phyloP scores from a whole-genome alignment of 2,888 invertebrate species.

The Blomia tropicalis region DNA sequence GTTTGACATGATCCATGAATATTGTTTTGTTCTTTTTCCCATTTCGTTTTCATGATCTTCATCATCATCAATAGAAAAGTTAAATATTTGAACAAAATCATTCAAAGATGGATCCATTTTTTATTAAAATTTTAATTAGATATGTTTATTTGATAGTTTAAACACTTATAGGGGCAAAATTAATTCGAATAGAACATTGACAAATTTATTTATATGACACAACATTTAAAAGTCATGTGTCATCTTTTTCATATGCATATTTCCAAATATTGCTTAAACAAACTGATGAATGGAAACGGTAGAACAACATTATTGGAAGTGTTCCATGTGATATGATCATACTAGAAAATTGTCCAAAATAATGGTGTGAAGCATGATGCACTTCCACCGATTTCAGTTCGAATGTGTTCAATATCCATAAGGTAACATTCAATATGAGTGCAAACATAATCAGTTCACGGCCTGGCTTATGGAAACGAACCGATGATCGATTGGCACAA shows the following conservation, averaged over 20 bases:
- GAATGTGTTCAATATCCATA: conserved; percentile 61
- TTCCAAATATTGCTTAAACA: conserved; percentile 63
- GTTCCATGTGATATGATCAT: conserved; percentile 55
- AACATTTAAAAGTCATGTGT: background rate
- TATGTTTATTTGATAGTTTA: background rate
- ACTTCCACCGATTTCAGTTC: conserved; percentile 44
- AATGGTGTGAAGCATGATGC: conserved; percentile 46
- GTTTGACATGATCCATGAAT: too few relatives aligned
- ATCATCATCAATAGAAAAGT: too few relatives aligned
- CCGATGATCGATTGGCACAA: conserved; percentile 49
- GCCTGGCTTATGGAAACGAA: conserved; percentile 52
- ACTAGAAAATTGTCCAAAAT: conserved; percentile 54
- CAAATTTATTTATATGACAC: background rate
- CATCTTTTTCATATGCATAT: conserved; percentile 49
- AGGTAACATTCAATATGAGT: conserved; percentile 54
- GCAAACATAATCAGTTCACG: conserved; percentile 59
- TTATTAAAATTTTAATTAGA: background rate
- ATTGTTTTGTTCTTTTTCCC: too few relatives aligned
- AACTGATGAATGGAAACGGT: conserved; percentile 59
- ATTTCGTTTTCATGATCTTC: too few relatives aligned
- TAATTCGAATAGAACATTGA: background rate
- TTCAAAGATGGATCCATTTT: too few relatives aligned
- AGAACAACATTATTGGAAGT: conserved; percentile 57
- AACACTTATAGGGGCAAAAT: background rate
- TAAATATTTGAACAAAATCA: too few relatives aligned